Evolutionary conservation across 2,888 invertebrate species (phyloP).

Genomic region (Blera fallax): DNA sequence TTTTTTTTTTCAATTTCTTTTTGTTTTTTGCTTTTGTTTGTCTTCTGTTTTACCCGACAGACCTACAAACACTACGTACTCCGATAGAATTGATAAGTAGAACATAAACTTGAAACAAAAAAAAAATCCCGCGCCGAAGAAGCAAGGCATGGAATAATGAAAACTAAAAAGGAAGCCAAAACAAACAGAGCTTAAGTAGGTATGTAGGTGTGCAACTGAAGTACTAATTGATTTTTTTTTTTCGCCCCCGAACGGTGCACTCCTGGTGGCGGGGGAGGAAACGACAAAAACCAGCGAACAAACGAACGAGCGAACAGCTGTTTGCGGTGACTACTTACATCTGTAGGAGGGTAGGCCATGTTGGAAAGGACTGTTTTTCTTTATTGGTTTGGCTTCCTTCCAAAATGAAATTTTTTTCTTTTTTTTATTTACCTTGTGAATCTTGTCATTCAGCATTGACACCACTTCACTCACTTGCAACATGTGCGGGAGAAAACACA

Average conservation of each 20-base stretch:
- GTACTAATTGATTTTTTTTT: not conserved
- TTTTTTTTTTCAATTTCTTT: not conserved
- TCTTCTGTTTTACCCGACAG: not conserved
- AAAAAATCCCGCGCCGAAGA: not conserved
- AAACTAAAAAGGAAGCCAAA: not conserved
- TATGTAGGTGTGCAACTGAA: not conserved
- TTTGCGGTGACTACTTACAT: no score
- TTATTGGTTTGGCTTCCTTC: not conserved
- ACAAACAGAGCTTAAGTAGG: not conserved
- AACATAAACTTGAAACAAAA: slow-evolving; percentile 29
- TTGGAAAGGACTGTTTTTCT: not conserved
- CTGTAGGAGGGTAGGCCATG: no score
- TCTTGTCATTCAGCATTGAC: slow-evolving; percentile 4
- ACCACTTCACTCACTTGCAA: not conserved
- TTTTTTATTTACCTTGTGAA: not conserved
- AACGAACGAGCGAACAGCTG: not conserved
- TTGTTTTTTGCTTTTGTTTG: no score
- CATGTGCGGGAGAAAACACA: slow-evolving; percentile 2
- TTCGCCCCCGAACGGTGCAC: not conserved
- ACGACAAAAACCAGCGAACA: not conserved
- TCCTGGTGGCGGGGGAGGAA: not conserved
- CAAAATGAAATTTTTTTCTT: not conserved
- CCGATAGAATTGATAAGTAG: slow-evolving; percentile 23
- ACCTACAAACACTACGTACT: not conserved
- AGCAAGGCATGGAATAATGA: not conserved